Evolutionary conservation across 2,113 vertebrate species (phyloP).

Genomic region (Dryoscopus gambensis): DNA sequence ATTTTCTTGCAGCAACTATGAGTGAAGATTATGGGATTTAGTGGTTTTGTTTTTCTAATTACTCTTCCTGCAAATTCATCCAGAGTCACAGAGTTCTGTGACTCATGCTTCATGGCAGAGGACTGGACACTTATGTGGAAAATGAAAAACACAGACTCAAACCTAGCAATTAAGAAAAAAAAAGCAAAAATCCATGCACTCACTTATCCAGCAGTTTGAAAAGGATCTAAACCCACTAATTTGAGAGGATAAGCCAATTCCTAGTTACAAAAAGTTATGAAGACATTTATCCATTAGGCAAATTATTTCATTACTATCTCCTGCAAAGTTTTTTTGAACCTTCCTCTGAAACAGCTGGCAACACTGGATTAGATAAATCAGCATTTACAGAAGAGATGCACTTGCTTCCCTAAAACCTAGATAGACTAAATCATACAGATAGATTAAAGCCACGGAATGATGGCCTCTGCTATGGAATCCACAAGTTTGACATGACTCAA

Average conservation of each 20-base stretch:
- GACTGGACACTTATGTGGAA: not conserved
- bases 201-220: not conserved
- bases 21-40: not conserved
- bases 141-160: constrained; percentile 8
- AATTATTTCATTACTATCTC: not conserved
- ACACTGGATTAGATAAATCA: not conserved
- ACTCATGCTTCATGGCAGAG: constrained; percentile 19
- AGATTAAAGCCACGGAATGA: not conserved
- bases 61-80: not conserved
- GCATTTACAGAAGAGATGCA: not conserved
- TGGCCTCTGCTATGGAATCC: not conserved
- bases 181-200: not conserved
- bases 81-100: not conserved
- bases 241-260: not conserved
- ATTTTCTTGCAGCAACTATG: not conserved
- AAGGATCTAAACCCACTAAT: not conserved
- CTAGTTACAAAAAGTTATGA: not conserved
- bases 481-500: not conserved
- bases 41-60: constrained; percentile 17
- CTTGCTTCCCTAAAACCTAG: rapidly evolving
- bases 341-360: not conserved
- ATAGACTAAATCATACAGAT: not conserved
- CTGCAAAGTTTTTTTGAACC: not conserved
- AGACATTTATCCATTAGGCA: not conserved
- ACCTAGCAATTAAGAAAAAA: not conserved